Base-by-base conservation (phyloP, 2,888 invertebrate genomes). In the Tetropium fuscum region DNA sequence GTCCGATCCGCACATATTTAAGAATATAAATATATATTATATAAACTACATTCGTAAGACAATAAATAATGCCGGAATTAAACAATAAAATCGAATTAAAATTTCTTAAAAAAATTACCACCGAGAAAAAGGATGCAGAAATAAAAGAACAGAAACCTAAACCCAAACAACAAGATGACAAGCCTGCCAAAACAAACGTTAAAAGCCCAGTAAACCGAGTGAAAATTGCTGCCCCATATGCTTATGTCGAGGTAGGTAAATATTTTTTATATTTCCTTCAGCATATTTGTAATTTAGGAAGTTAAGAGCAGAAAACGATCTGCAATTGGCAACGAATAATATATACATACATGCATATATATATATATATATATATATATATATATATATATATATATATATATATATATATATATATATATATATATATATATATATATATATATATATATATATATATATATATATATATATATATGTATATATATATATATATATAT, bases 221-320 rank as follows among this genome's bases (percentile, higher is more conserved):
- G 25, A 80, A 77, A 69, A 80, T 80, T 45, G n/a, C n/a, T n/a
- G 71, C 79, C 10, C 79, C 80, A 15, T 76, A 78, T 60, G 75
- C 77, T 15, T 78, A 79, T 64, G 79, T 78, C 13, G 79, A 80
- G 79, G 80, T 80, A 77, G n/a, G n/a, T n/a, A n/a, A n/a, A n/a
- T n/a, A n/a, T n/a, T n/a, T n/a, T n/a, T n/a, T n/a, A n/a, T n/a
- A n/a, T n/a, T n/a, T n/a, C n/a, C n/a, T n/a, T n/a, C n/a, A n/a
- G n/a, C n/a, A n/a, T n/a, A n/a, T n/a, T n/a, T n/a, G n/a, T n/a
- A n/a, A n/a, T n/a, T n/a, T n/a, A n/a, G n/a, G n/a, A n/a, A n/a
- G n/a, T n/a, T n/a, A n/a, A n/a, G n/a, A n/a, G n/a, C n/a, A n/a
- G n/a, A n/a, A n/a, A n/a, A n/a, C n/a, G n/a, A n/a, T n/a, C n/a